Conservation (phyloP, 2,113 vertebrate species). For the Takifugu flavidus region DNA sequence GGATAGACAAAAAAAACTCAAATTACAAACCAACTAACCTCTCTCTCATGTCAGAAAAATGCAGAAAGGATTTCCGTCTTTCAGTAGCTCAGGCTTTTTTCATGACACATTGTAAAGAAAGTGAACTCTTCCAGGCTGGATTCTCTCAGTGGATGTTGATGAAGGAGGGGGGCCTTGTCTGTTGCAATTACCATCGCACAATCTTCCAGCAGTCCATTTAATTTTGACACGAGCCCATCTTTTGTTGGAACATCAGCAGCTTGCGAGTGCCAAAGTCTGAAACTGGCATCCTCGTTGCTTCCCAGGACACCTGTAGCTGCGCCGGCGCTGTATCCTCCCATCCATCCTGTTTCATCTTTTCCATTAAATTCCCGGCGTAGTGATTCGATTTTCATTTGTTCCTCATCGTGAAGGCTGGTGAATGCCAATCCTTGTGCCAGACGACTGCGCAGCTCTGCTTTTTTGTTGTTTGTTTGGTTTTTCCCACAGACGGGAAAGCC, state of each 20-base stretch:
- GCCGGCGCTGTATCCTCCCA: constrained; percentile 2
- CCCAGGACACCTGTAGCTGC: constrained; percentile 43
- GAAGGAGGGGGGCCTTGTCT: constrained; percentile 17
- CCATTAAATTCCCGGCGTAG: constrained; percentile 44
- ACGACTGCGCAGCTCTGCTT: constrained; percentile 20
- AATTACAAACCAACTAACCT: too few relatives aligned
- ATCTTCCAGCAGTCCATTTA: constrained; percentile 16
- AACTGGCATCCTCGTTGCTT: constrained; percentile 29
- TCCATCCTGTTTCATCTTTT: constrained; percentile 39
- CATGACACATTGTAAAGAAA: too few relatives aligned
- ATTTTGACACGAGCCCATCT: constrained; percentile 9
- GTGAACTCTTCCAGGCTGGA: too few relatives aligned
- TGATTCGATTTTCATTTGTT: constrained; percentile 45
- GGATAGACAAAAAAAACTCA: too few relatives aligned
- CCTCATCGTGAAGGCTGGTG: constrained; percentile 26
- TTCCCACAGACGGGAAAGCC: constrained; percentile 11
- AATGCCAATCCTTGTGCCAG: constrained; percentile 32
- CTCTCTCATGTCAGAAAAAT: too few relatives aligned
- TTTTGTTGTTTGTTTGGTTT: background rate
- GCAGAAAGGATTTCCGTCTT: too few relatives aligned
- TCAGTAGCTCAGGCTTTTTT: too few relatives aligned
- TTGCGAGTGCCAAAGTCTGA: constrained; percentile 30
- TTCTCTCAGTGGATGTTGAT: constrained; percentile 5
- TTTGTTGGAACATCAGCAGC: constrained; percentile 21
- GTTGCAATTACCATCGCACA: constrained; percentile 32